Evolutionary conservation across 2,888 invertebrate genomes (phyloP).

Genomic region (Hemicrepidius hirtus): DNA sequence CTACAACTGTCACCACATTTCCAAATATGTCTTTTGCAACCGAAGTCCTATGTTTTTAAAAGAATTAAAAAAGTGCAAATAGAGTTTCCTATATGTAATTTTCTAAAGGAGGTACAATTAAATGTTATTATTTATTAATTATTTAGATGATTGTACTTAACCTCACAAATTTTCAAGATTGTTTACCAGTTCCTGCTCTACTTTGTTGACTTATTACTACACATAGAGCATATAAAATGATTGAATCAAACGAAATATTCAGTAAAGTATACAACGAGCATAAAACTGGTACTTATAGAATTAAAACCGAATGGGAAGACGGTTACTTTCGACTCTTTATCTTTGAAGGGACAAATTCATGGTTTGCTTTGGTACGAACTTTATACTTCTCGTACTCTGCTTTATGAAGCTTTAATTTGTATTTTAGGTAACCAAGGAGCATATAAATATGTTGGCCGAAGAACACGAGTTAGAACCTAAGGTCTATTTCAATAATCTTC

Average conservation of each 20-base stretch:
- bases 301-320: constrained; percentile 52
- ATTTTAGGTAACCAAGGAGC: constrained; percentile 53
- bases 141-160: too few species aligned
- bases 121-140: too few species aligned
- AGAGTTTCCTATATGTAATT: too few species aligned
- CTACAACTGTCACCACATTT: too few species aligned
- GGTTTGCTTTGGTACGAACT: constrained; percentile 49
- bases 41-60: too few species aligned
- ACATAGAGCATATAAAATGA: too few species aligned
- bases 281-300: constrained; percentile 43
- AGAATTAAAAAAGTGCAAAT: too few species aligned
- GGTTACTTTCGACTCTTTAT: constrained; percentile 48
- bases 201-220: too few species aligned
- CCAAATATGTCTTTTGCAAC: too few species aligned
- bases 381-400: neutral
- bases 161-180: too few species aligned
- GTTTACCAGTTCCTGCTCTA: too few species aligned
- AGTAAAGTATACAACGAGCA: constrained; percentile 42
- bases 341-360: constrained; percentile 45
- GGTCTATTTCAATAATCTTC: constrained; percentile 53
- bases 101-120: too few species aligned
- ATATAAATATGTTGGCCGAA: constrained; percentile 51
- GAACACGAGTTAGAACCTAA: constrained; percentile 50
- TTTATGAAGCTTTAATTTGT: neutral
- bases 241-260: constrained; percentile 1